These are phyloP conservation scores for Rhagonycha lutea DNA, from an alignment of 2,888 invertebrate species.

Conservation along the genomic window DNA sequence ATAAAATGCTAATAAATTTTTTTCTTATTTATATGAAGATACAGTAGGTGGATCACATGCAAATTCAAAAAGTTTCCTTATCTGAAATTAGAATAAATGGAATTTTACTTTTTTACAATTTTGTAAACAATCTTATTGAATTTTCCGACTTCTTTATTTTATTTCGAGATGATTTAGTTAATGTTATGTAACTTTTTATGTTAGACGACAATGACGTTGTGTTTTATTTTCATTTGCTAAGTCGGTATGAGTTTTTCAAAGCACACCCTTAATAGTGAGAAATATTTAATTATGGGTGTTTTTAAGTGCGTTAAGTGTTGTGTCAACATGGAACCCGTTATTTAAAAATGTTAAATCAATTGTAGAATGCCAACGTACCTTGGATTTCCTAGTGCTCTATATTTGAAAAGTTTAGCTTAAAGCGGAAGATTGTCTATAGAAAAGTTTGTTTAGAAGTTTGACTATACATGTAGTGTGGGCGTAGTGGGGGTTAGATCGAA, in stretches of 20 bases:
- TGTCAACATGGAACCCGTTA: not conserved
- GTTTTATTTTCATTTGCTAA: not conserved
- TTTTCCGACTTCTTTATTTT: not conserved
- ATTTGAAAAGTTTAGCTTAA: slow-evolving; percentile 8
- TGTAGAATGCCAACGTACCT: not conserved
- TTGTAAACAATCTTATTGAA: not conserved
- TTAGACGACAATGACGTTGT: not conserved
- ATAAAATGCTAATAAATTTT: slow-evolving; percentile 13
- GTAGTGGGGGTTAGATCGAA: slow-evolving; percentile 44
- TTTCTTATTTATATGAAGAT: slow-evolving; percentile 13
- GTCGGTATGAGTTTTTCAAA: not conserved
- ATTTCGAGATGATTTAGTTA: not conserved
- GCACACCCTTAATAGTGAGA: not conserved
- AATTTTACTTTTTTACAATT: slow-evolving; percentile 3
- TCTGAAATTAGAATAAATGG: slow-evolving; percentile 10
- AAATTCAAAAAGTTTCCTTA: slow-evolving; percentile 33
- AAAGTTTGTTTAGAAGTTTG: slow-evolving; percentile 25
- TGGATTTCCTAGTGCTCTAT: slow-evolving; percentile 14
- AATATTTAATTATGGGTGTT: not conserved
- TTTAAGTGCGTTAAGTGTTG: not conserved
- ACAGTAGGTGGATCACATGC: slow-evolving; percentile 33
- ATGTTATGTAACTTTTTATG: not conserved
- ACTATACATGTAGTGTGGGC: slow-evolving; percentile 32
- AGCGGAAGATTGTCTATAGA: slow-evolving; percentile 7
- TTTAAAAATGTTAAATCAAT: not conserved